These are phyloP conservation scores for Apteryx mantelli DNA, from an alignment of 2,113 vertebrate genomes.

Conservation along the genomic window DNA sequence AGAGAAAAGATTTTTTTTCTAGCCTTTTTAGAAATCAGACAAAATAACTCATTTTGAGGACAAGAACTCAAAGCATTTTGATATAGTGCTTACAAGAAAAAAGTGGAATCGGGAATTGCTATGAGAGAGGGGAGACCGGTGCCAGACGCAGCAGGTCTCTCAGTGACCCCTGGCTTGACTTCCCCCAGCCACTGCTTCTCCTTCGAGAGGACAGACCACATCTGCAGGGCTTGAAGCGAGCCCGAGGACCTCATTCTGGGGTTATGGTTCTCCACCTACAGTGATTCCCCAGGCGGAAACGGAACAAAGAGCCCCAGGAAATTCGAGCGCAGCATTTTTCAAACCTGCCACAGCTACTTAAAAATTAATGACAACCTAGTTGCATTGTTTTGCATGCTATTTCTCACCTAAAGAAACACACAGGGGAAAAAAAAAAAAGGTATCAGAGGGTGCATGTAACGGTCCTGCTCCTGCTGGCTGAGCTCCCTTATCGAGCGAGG, in stretches of 20 bases:
- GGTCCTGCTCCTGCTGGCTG: neutral
- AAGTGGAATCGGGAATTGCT: neutral
- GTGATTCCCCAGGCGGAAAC: neutral
- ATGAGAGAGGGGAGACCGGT: neutral
- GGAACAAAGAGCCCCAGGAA: neutral
- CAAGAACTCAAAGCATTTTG: neutral
- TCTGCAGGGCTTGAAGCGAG: neutral
- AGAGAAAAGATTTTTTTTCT: neutral
- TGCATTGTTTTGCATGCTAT: neutral
- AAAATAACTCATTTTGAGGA: neutral
- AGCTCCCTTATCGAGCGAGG: neutral
- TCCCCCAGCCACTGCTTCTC: neutral
- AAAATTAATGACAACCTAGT: neutral
- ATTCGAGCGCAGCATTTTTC: fast-evolving
- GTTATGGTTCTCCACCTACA: neutral
- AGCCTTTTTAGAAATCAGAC: neutral
- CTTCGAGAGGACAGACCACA: neutral
- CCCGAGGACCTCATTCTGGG: neutral
- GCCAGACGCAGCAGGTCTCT: neutral
- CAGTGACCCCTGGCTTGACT: neutral
- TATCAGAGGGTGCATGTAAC: fast-evolving
- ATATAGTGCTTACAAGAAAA: neutral
- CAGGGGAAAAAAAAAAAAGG: neutral
- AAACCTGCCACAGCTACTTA: neutral
- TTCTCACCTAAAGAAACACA: neutral